phyloP scores from a whole-genome alignment of 2,797 vertebrate species.

The Siniperca obscura region DNA sequence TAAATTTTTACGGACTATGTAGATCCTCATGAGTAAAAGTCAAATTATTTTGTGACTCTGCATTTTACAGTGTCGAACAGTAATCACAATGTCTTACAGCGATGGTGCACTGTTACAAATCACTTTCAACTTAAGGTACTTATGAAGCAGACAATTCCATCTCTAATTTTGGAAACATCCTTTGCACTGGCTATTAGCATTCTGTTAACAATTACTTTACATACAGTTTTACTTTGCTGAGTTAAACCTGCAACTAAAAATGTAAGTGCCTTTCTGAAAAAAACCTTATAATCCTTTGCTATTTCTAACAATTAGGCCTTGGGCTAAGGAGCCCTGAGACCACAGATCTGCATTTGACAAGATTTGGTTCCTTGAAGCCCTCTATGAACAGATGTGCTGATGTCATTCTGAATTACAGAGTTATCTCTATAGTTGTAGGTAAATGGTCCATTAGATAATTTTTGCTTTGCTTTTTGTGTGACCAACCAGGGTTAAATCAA shows the following conservation, averaged over 20 bases:
- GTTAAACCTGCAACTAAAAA: slow-evolving; percentile 17
- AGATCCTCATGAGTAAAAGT: slow-evolving; percentile 10
- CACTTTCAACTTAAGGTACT: slow-evolving; percentile 3
- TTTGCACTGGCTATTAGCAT: not conserved
- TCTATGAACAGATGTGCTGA: not conserved
- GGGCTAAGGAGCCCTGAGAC: not conserved
- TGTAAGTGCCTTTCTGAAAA: slow-evolving; percentile 8
- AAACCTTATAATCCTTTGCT: not conserved
- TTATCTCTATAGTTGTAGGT: not conserved
- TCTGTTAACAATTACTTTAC: not conserved
- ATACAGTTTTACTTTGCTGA: not conserved
- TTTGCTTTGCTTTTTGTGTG: not conserved
- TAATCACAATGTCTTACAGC: slow-evolving; percentile 11
- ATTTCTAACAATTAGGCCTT: not conserved
- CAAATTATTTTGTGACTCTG: slow-evolving; percentile 1
- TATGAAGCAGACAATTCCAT: slow-evolving; percentile 6
- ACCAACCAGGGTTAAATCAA: not conserved
- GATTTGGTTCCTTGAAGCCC: not conserved
- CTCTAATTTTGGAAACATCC: not conserved
- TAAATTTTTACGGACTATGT: slow-evolving; percentile 11
- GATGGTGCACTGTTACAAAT: slow-evolving; percentile 7
- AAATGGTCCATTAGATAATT: not conserved
- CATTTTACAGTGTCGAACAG: slow-evolving; percentile 12
- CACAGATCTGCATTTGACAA: not conserved
- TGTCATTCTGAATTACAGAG: not conserved